A percentile compares a stretch with the other conserved stretches of the same genome.
Evolutionary conservation across 2,797 vertebrate species (phyloP).

Genomic region (Ctenochaetus hawaiiensis): DNA sequence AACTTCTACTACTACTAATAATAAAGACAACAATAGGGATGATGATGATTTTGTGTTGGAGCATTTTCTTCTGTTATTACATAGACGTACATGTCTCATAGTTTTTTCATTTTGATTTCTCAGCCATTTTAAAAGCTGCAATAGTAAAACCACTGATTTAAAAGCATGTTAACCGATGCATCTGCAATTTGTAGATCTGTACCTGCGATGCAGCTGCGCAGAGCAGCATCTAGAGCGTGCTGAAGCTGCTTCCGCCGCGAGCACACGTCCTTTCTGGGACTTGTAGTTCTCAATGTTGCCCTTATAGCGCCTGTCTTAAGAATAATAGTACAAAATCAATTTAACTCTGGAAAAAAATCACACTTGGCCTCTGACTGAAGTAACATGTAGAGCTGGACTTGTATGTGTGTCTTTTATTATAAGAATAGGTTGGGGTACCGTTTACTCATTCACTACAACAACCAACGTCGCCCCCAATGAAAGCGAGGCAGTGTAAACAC

Average conservation of each 20-base stretch:
- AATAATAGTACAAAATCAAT: rapidly evolving
- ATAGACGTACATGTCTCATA: background rate
- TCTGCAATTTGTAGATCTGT: slow-evolving; percentile 1
- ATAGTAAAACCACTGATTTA: background rate
- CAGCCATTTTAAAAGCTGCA: slow-evolving; percentile 30
- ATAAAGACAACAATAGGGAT: background rate
- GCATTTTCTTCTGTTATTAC: too few relatives aligned
- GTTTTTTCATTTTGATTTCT: background rate
- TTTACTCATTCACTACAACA: slow-evolving; percentile 77
- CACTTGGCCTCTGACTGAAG: rapidly evolving
- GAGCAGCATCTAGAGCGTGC: slow-evolving; percentile 35
- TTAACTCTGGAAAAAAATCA: background rate
- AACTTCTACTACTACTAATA: background rate
- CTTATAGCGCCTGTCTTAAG: background rate
- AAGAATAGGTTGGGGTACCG: background rate
- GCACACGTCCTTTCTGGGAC: slow-evolving; percentile 73
- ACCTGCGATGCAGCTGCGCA: slow-evolving; percentile 61
- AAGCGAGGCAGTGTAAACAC: slow-evolving; percentile 86
- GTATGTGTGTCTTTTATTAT: rapidly evolving
- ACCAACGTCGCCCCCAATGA: slow-evolving; percentile 68
- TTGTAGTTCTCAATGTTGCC: slow-evolving; percentile 71
- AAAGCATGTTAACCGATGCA: background rate
- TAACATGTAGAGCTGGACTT: rapidly evolving
- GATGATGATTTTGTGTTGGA: too few relatives aligned
- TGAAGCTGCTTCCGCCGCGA: slow-evolving; percentile 71